These are phyloP conservation scores for Ochotona curzoniae DNA, from an alignment of 2,113 vertebrate species.

Conservation along the genomic window DNA sequence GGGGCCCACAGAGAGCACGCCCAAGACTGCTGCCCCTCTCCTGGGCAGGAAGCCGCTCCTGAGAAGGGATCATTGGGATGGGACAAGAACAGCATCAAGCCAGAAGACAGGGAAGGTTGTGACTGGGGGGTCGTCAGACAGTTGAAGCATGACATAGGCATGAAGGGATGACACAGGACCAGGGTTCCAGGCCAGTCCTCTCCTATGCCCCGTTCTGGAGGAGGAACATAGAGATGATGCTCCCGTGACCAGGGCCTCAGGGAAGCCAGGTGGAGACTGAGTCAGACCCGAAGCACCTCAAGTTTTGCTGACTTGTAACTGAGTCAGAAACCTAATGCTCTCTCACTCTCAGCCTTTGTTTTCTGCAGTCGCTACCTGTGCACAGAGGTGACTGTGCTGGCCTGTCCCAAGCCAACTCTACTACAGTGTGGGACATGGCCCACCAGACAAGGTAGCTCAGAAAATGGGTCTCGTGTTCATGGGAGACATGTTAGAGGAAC, in stretches of 20 bases:
- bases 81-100: neutral
- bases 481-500: neutral
- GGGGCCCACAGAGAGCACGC: neutral
- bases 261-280: neutral
- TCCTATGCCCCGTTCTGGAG: neutral
- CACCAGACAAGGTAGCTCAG: too few species aligned
- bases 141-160: neutral
- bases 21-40: neutral
- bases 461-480: neutral
- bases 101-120: neutral
- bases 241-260: neutral
- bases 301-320: too few species aligned
- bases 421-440: neutral
- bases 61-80: too few species aligned
- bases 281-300: fast-evolving
- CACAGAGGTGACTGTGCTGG: neutral
- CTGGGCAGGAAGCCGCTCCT: neutral
- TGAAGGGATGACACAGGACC: neutral
- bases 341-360: neutral
- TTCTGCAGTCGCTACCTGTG: neutral
- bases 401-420: neutral
- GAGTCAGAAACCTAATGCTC: too few species aligned
- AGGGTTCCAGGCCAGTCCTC: neutral
- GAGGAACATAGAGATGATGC: neutral
- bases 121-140: neutral